Percentiles rank a stretch among this genome's conserved stretches.
Conservation (phyloP, 2,797 vertebrate species). For the Sebastes reedi region DNA sequence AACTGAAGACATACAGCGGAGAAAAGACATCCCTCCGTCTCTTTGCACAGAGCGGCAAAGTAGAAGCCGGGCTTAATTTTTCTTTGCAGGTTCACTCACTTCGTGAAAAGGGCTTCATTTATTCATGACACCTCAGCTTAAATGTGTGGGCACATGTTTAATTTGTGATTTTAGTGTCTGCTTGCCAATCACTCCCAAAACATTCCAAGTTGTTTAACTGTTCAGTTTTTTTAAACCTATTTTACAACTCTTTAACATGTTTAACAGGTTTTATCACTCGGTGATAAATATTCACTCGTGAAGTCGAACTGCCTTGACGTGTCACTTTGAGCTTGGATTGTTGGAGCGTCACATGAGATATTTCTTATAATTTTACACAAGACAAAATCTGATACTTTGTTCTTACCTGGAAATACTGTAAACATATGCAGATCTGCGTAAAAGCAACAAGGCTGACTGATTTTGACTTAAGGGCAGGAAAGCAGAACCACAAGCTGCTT, state of each 20-base stretch:
- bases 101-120: background rate
- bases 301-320: background rate
- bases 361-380: background rate
- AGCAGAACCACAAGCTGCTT: background rate
- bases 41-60: background rate
- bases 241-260: background rate
- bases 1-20: background rate
- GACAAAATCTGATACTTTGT: background rate
- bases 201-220: background rate
- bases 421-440: background rate
- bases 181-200: background rate
- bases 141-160: background rate
- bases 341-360: background rate
- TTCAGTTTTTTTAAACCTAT: background rate
- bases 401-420: background rate
- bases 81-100: constrained; percentile 8
- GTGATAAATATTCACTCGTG: background rate
- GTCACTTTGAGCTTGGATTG: background rate
- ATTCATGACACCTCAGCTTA: background rate
- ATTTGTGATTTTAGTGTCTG: background rate
- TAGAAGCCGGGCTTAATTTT: background rate
- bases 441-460: background rate
- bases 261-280: background rate
- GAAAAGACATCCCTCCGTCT: constrained; percentile 8
- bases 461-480: background rate